Conservation (phyloP, 2,888 invertebrate genomes). For the Hydriomena furcata region DNA sequence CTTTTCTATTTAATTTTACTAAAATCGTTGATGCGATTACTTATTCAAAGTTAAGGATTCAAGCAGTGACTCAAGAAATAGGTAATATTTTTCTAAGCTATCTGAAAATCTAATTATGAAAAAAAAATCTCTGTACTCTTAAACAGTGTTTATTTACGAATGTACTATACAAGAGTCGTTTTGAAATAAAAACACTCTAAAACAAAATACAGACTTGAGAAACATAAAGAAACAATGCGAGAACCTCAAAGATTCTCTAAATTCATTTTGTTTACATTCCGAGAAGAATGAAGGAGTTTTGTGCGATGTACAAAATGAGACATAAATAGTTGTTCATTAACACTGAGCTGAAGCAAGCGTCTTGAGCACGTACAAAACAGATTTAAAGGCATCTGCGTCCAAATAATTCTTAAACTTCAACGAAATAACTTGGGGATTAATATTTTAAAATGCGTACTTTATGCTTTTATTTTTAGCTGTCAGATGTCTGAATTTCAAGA, state of each 20-base stretch:
- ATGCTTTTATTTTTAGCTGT: constrained; percentile 24
- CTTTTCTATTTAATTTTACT: too few species aligned
- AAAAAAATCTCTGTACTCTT: too few species aligned
- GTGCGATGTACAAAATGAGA: constrained; percentile 33
- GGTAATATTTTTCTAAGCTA: too few species aligned
- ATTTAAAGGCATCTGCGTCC: constrained; percentile 50
- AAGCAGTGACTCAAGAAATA: too few species aligned
- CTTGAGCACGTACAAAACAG: constrained; percentile 71
- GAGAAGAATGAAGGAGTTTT: constrained; percentile 20
- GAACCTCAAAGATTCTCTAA: constrained; percentile 11
- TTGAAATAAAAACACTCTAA: constrained; percentile 1
- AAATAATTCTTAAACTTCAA: constrained; percentile 23
- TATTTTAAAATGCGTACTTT: constrained; percentile 14
- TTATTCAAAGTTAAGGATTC: too few species aligned
- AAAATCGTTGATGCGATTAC: too few species aligned
- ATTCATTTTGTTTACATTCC: constrained; percentile 21
- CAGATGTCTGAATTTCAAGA: constrained; percentile 11
- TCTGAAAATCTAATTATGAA: too few species aligned
- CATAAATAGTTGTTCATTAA: constrained; percentile 64
- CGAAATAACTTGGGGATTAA: constrained; percentile 24
- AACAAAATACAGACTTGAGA: constrained; percentile 6
- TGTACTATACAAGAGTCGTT: too few species aligned
- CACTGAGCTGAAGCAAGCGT: constrained; percentile 51
- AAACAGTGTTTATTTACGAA: too few species aligned
- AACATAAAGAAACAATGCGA: constrained; percentile 6